phyloP scores from a whole-genome alignment of 2,888 invertebrate species.

The Drosophila suboccidentalis region DNA sequence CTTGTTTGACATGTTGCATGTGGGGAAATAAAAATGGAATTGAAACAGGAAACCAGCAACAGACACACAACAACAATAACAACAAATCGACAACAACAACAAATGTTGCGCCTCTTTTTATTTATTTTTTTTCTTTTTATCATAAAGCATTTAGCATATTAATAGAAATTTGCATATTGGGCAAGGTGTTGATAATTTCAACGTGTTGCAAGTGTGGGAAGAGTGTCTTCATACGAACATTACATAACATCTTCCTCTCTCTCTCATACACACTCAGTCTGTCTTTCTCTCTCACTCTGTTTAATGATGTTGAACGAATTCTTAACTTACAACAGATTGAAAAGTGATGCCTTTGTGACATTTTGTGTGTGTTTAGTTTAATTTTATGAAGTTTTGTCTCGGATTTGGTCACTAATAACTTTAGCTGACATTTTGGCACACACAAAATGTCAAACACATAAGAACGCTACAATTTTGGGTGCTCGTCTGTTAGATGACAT shows the following conservation, averaged over 20 bases:
- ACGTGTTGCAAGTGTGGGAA: conserved; percentile 30
- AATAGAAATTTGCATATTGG: conserved; percentile 73
- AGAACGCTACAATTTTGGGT: neutral
- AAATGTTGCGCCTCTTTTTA: conserved; percentile 63
- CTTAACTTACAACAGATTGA: conserved; percentile 5
- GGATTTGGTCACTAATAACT: conserved; percentile 23
- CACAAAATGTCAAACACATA: conserved; percentile 36
- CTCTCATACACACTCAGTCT: neutral
- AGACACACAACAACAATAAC: conserved; percentile 29
- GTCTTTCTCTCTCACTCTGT: neutral
- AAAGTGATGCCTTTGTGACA: conserved; percentile 39
- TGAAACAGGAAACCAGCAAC: conserved; percentile 67
- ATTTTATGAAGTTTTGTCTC: conserved; percentile 2
- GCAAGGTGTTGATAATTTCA: conserved; percentile 58
- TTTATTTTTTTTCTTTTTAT: neutral
- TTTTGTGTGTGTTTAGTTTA: conserved; percentile 24
- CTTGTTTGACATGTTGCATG: conserved; percentile 68
- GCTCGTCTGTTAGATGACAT: neutral
- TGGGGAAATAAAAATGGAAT: conserved; percentile 68
- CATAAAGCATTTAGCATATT: conserved; percentile 72
- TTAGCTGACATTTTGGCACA: conserved; percentile 48
- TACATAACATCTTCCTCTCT: conserved; percentile 13
- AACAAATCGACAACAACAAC: conserved; percentile 18
- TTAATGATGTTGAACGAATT: conserved; percentile 53
- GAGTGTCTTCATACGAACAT: conserved; percentile 28